These are phyloP conservation scores for Pemphigus obesinymphae DNA, from an alignment of 1,140 invertebrate genomes.

Conservation along the genomic window DNA sequence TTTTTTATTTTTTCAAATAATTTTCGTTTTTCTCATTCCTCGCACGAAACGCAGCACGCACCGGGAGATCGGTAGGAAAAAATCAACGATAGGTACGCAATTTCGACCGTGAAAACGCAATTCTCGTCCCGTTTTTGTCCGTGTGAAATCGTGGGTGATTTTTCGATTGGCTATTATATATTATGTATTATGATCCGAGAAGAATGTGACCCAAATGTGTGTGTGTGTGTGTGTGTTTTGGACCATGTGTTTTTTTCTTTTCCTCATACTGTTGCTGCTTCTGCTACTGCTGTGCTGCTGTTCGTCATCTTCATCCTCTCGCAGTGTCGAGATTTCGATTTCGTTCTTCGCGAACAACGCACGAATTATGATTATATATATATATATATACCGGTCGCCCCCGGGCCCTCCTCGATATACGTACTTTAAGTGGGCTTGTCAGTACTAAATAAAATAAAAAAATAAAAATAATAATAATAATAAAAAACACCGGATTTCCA, in stretches of 20 bases:
- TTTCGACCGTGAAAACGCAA: conserved; percentile 18
- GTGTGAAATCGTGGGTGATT: conserved; percentile 27
- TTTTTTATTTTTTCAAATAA: background rate
- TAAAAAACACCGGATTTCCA: conserved; percentile 38
- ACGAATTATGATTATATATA: background rate
- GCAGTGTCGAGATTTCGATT: conserved; percentile 12
- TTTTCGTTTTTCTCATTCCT: background rate
- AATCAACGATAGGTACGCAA: background rate
- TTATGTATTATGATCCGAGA: background rate
- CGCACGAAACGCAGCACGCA: background rate
- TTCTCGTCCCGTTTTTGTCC: background rate
- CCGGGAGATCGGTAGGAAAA: background rate
- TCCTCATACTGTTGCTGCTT: too few species aligned
- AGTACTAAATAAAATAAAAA: conserved; percentile 29
- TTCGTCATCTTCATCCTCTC: background rate
- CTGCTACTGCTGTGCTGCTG: background rate
- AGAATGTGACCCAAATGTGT: conserved; percentile 18
- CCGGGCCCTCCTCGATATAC: background rate
- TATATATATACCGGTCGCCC: background rate
- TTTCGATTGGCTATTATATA: conserved; percentile 3
- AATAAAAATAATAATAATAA: background rate
- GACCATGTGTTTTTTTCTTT: too few species aligned
- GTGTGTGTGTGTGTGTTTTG: background rate
- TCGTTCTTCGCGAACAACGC: conserved; percentile 18
- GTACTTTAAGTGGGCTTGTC: conserved; percentile 26